phyloP scores from a whole-genome alignment of 2,888 invertebrate genomes.

The Sphaeridia pumilis region DNA sequence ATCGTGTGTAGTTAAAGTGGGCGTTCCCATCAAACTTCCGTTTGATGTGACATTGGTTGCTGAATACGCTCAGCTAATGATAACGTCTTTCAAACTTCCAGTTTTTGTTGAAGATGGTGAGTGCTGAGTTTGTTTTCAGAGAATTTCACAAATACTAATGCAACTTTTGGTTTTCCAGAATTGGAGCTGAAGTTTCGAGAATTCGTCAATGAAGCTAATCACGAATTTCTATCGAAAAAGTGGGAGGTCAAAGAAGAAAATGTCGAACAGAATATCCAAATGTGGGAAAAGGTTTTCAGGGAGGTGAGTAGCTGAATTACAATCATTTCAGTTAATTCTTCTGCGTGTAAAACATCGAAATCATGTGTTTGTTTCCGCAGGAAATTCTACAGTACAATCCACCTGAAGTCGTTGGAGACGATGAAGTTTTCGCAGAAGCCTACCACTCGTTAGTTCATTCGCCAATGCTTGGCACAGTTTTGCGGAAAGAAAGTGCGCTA shows the following conservation, averaged over 20 bases:
- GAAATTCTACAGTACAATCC: conserved; percentile 76
- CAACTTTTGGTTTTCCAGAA: conserved; percentile 47
- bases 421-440: conserved; percentile 72
- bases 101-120: conserved; percentile 55
- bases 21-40: conserved; percentile 53
- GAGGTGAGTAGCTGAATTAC: conserved; percentile 42
- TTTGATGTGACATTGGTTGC: conserved; percentile 46
- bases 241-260: conserved; percentile 54
- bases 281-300: conserved; percentile 67
- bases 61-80: conserved; percentile 54
- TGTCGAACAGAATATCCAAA: conserved; percentile 61
- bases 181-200: conserved; percentile 48
- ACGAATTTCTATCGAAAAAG: conserved; percentile 54
- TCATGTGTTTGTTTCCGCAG: conserved; percentile 38
- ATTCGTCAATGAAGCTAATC: conserved; percentile 56
- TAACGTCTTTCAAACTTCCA: conserved; percentile 57
- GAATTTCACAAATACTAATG: neutral
- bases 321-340: neutral
- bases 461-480: conserved; percentile 71
- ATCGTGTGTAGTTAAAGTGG: conserved; percentile 40
- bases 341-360: neutral
- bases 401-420: conserved; percentile 66
- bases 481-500: conserved; percentile 77
- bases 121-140: conserved; percentile 11
- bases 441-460: conserved; percentile 74